A percentile compares a stretch with the other conserved stretches of the same genome.
Evolutionary conservation across 2,888 invertebrate species (phyloP).

Genomic region (Spisula subtruncata): DNA sequence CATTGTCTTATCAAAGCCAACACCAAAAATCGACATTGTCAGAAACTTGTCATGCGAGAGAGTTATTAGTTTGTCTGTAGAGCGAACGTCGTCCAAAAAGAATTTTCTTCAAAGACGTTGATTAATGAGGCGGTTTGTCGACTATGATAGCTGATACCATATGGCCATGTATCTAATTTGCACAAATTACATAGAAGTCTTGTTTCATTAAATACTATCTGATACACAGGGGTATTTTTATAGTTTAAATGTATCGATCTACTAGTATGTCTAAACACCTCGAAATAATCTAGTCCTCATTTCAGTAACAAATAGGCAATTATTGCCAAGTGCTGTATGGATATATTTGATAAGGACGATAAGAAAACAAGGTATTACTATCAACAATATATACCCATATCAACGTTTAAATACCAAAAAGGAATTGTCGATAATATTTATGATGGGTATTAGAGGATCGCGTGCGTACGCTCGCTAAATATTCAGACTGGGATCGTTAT

Average conservation of each 20-base stretch:
- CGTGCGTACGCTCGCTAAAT: too few relatives aligned
- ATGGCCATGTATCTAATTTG: conserved; percentile 8
- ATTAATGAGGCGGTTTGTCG: background rate
- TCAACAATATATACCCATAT: too few relatives aligned
- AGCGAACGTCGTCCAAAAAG: background rate
- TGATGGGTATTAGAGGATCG: too few relatives aligned
- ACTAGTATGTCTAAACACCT: too few relatives aligned
- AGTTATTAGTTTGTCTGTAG: background rate
- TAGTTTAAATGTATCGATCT: background rate
- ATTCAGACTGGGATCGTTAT: too few relatives aligned
- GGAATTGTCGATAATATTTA: too few relatives aligned
- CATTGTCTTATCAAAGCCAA: background rate
- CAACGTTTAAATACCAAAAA: too few relatives aligned
- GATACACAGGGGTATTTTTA: background rate
- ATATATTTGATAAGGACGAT: too few relatives aligned
- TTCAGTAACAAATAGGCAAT: too few relatives aligned
- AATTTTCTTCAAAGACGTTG: background rate
- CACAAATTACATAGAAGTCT: background rate
- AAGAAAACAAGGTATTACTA: too few relatives aligned
- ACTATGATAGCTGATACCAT: background rate
- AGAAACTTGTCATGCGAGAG: background rate
- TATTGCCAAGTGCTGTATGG: too few relatives aligned
- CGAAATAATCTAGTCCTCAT: too few relatives aligned
- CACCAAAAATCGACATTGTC: background rate
- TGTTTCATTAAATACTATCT: background rate